Percentiles rank a stretch among this genome's conserved stretches.
phyloP scores from a whole-genome alignment of 2,888 invertebrate species.

The Cyclophora albipunctata region DNA sequence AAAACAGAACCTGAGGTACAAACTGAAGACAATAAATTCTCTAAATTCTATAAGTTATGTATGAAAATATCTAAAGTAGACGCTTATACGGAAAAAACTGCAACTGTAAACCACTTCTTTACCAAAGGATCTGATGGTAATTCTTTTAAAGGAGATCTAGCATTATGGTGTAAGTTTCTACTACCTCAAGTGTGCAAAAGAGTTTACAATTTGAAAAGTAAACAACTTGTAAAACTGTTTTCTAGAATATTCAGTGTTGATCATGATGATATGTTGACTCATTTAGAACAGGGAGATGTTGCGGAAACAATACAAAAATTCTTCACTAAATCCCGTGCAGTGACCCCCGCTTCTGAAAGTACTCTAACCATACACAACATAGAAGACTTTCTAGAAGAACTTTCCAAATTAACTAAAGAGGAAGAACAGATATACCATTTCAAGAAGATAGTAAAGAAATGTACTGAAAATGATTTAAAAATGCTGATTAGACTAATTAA shows the following conservation, averaged over 20 bases:
- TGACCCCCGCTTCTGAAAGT: slow-evolving; percentile 80
- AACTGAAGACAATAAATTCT: slow-evolving; percentile 81
- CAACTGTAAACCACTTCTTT: slow-evolving; percentile 80
- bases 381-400: slow-evolving; percentile 82
- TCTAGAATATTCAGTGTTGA: slow-evolving; percentile 84
- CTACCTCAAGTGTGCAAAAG: slow-evolving; percentile 88
- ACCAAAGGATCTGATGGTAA: slow-evolving; percentile 75
- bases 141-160: slow-evolving; percentile 84
- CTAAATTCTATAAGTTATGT: slow-evolving; percentile 85
- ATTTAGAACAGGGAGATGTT: slow-evolving; percentile 92
- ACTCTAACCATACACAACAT: slow-evolving; percentile 83
- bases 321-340: slow-evolving; percentile 78
- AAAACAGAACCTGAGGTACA: slow-evolving; percentile 10
- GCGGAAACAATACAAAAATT: slow-evolving; percentile 88
- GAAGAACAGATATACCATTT: slow-evolving; percentile 90
- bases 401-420: slow-evolving; percentile 87
- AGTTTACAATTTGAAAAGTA: slow-evolving; percentile 94
- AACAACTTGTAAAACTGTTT: slow-evolving; percentile 92
- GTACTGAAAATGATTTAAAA: slow-evolving; percentile 89
- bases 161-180: slow-evolving; percentile 87
- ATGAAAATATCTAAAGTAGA: slow-evolving; percentile 84
- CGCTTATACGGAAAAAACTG: slow-evolving; percentile 89
- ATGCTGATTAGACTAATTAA: slow-evolving; percentile 91
- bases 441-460: slow-evolving; percentile 81
- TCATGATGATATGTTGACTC: slow-evolving; percentile 87